These are phyloP conservation scores for Agrilus planipennis DNA, from an alignment of 1,140 invertebrate species.

Conservation along the genomic window DNA sequence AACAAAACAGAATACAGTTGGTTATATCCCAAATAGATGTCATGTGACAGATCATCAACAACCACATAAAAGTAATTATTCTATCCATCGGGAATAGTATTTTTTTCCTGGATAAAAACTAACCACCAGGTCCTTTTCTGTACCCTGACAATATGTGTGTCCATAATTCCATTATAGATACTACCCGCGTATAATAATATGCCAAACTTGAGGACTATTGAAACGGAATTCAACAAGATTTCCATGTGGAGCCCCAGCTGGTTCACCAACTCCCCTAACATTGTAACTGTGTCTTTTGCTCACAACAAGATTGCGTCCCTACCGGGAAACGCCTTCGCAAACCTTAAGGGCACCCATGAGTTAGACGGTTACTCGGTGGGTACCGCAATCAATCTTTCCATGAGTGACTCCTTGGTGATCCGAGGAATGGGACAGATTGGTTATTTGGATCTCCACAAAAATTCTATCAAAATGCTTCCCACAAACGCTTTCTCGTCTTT, in stretches of 20 bases:
- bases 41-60: no score
- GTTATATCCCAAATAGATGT: no score
- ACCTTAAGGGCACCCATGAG: constrained; percentile 20
- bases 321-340: constrained; percentile 20
- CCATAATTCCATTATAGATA: no score
- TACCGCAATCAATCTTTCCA: constrained; percentile 23
- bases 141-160: no score
- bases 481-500: constrained; percentile 16
- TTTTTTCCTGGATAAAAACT: no score
- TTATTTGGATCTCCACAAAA: constrained; percentile 27
- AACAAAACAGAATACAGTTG: no score
- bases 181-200: no score
- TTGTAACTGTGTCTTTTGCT: constrained; percentile 23
- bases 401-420: constrained; percentile 22
- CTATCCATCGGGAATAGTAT: no score
- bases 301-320: constrained; percentile 22
- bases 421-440: constrained; percentile 21
- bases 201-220: constrained; percentile 21
- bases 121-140: no score
- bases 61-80: no score
- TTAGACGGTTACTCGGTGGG: constrained; percentile 13
- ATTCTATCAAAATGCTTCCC: constrained; percentile 21
- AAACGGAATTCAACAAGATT: constrained; percentile 24
- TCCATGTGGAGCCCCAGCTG: constrained; percentile 20
- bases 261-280: constrained; percentile 24